Evolutionary conservation across 35 echinoderm and acorn worm species (phyloP), one percentile per base, ranked within the genome.

Genomic region (Ophiothrix spiculata): DNA sequence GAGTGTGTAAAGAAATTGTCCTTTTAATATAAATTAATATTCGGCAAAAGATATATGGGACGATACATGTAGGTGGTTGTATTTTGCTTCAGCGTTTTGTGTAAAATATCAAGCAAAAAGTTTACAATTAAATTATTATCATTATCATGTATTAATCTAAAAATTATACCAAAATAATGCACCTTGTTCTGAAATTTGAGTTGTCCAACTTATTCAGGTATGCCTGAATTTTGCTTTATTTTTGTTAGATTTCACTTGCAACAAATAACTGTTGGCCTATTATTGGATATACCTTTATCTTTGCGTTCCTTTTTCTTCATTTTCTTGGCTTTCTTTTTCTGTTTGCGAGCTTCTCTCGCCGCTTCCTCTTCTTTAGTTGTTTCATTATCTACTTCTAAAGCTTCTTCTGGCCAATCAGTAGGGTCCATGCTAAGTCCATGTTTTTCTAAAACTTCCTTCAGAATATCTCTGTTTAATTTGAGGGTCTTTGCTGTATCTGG

Each of bases 281-380:
- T 54, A 54, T 54, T 54, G 8, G 45, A 69, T 2, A 2, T 69
- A 69, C 60, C 60, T 69, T 69, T 69, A n/a, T 69, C 60, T 69
- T 49, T 6, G 6, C 42, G 17, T 1, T 69, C 25, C 23, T 69
- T n/a, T 25, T 69, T 69, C 60, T 69, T 69, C 60, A 69, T 69
- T 69, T 69, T 69, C 60, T 69, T 69, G 25, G 60, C 60, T n/a
- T 69, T 69, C 25, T 69, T 69, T n/a, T 69, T 69, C 60, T 69
- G 60, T 28, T 69, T 69, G 3, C 60, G 45, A 8, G 8, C 8
- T 21, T 21, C 8, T 54, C 21, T 21, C 21, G 8, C 16, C 60
- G 29, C 2, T 69, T n/a, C 29, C 23, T 69, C 25, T 28, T 69
- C 25, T 12, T 28, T 69, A 19, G 3, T 28, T 12, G 17, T 28